Base-by-base conservation (phyloP, 2,797 vertebrate genomes). In the Lithobates pipiens region DNA sequence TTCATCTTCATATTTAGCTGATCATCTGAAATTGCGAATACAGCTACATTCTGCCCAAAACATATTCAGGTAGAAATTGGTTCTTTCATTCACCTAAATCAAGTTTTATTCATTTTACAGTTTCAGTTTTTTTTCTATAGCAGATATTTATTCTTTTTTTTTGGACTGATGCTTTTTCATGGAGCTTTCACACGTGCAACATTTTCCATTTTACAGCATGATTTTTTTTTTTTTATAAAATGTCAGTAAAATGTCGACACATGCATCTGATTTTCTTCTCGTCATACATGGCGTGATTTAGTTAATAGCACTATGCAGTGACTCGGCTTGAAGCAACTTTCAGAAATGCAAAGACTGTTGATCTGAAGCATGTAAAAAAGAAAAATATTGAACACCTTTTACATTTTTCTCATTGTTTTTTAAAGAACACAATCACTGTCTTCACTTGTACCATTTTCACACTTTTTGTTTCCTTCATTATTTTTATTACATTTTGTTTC, bases 251-350 rank as follows among this genome's bases (percentile, higher is more conserved):
- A 67, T 67, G 65, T 86, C 88, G 86, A 73, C 65, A 89, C 82
- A 87, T 86, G 89, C 88, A 91, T 88, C 77, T 70, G 82, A 88
- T 88, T 90, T 87, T 68, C 88, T 90, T 86, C 85, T 87, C 85
- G 86, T 88, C 86, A 82, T 89, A 89, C 88, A 67, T 87, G 89
- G 74, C 80, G 72, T 65, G 77, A 81, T 86, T 74, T 44, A 42
- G 36, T 25, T 74, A 74, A 74, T n/a, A 74, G 36, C 36, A 11
- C 23, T 23, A 18, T 10, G 10, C 39, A 3, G 39, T 23, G 54
- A 23, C 54, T 61, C 21, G 1, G 54, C 54, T 61, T 57, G 21
- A 36, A 36, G 34, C 34, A 36, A 36, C 34, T 6, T 36, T 36
- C 34, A 7, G 0, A 16, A 50, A 21, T 6, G 18, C 18, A 18